Evolutionary conservation across 2,113 vertebrate species (phyloP).

Genomic region (Scopus umbretta): DNA sequence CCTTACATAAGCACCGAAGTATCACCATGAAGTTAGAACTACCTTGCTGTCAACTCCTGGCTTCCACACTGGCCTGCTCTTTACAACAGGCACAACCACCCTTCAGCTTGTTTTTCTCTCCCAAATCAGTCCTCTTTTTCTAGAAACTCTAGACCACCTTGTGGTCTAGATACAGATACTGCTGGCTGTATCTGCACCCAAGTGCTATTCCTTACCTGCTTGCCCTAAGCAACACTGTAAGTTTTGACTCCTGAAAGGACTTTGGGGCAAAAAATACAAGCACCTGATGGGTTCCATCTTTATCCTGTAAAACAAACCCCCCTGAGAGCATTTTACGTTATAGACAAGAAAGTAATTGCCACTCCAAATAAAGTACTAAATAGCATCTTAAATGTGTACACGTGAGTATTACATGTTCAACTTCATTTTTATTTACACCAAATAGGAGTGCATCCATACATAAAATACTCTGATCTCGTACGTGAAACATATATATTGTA

Average conservation of each 20-base stretch:
- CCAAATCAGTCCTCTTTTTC: background rate
- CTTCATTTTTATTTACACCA: background rate
- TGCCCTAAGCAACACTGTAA: background rate
- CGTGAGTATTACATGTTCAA: background rate
- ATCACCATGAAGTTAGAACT: background rate
- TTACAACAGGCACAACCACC: background rate
- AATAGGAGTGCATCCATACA: background rate
- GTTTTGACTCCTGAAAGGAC: background rate
- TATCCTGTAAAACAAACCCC: background rate
- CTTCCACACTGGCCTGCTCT: background rate
- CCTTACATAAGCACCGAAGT: background rate
- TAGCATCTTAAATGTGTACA: background rate
- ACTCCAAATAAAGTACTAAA: background rate
- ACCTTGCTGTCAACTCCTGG: background rate
- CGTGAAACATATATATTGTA: background rate
- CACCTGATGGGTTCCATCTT: background rate
- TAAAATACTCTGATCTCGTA: background rate
- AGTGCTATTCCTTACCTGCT: background rate
- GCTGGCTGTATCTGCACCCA: background rate
- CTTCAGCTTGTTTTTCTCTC: background rate
- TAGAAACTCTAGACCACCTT: background rate
- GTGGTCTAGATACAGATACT: too few species aligned
- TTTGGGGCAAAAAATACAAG: background rate
- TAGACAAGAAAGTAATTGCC: background rate
- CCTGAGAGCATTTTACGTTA: background rate